Conservation (phyloP, 2,797 vertebrate genomes). For the Rhyacichthys aspro region DNA sequence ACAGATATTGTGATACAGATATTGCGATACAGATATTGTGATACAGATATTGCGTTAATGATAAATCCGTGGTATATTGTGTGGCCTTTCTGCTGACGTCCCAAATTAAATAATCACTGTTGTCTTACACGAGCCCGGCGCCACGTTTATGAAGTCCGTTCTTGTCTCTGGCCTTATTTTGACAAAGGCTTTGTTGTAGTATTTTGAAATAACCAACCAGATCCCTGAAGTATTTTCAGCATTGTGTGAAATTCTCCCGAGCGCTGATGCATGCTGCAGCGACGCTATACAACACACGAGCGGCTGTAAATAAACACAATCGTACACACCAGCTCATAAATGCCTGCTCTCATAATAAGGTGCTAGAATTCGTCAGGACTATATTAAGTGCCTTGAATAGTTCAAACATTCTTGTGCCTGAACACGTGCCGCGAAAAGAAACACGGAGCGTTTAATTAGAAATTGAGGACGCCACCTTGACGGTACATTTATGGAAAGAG, state of each 20-base stretch:
- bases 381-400: constrained; percentile 50
- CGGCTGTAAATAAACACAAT: constrained; percentile 41
- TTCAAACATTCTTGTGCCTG: constrained; percentile 36
- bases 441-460: constrained; percentile 25
- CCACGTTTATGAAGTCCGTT: constrained; percentile 43
- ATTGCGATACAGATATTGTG: too few relatives aligned
- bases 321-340: constrained; percentile 37
- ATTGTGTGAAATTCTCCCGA: constrained; percentile 59
- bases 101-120: constrained; percentile 42
- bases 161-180: constrained; percentile 56
- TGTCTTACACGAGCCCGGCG: constrained; percentile 40
- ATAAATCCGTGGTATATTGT: too few relatives aligned
- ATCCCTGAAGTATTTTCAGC: constrained; percentile 71
- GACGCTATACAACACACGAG: constrained; percentile 15
- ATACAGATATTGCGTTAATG: too few relatives aligned
- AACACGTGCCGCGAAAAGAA: constrained; percentile 31
- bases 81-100: constrained; percentile 20
- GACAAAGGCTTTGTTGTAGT: constrained; percentile 62
- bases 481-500: constrained; percentile 35
- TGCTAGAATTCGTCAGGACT: constrained; percentile 66
- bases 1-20: too few relatives aligned
- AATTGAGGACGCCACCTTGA: constrained; percentile 10
- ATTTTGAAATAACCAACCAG: constrained; percentile 30
- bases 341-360: constrained; percentile 63
- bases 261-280: constrained; percentile 24